Evolutionary conservation across 2,888 invertebrate genomes (phyloP), one percentile per base, ranked within the genome.

Genomic region (Copidosoma aretas): DNA sequence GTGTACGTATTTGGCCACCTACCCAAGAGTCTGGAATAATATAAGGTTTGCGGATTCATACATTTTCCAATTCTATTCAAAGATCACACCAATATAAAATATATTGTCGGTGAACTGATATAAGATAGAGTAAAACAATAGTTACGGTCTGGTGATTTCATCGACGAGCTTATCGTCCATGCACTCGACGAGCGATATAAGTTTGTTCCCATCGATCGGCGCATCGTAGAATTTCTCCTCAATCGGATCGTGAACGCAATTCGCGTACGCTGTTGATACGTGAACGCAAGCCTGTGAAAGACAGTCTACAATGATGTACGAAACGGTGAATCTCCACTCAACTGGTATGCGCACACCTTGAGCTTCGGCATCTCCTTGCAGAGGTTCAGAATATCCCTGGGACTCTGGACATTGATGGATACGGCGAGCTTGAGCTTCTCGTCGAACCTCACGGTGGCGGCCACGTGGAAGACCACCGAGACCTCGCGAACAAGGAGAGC

Each of bases 1-100:
- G 95, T 92, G 80, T 97, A 97, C 0, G 95, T 95, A 79, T 97
- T 97, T 0, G 96, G 97, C 80, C 92, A 91, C 32, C 8, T 32
- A 5, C 32, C 32, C 32, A 32, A 32, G 8, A 32, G 32, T 32
- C 32, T 32, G 32, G 8, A 32, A n/a, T n/a, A n/a, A n/a, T n/a
- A n/a, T n/a, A n/a, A n/a, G n/a, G n/a, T n/a, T n/a, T n/a, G n/a
- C n/a, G n/a, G n/a, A n/a, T n/a, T n/a, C n/a, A n/a, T n/a, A n/a
- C n/a, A n/a, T n/a, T n/a, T n/a, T n/a, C n/a, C n/a, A n/a, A n/a
- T n/a, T n/a, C n/a, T n/a, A n/a, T n/a, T n/a, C n/a, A n/a, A n/a
- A n/a, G n/a, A n/a, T n/a, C n/a, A n/a, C n/a, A n/a, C n/a, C n/a
- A n/a, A n/a, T n/a, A n/a, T n/a, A n/a, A n/a, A n/a, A n/a, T n/a